Evolutionary conservation across 2,888 invertebrate species (phyloP).

Genomic region (Erebia aethiops): DNA sequence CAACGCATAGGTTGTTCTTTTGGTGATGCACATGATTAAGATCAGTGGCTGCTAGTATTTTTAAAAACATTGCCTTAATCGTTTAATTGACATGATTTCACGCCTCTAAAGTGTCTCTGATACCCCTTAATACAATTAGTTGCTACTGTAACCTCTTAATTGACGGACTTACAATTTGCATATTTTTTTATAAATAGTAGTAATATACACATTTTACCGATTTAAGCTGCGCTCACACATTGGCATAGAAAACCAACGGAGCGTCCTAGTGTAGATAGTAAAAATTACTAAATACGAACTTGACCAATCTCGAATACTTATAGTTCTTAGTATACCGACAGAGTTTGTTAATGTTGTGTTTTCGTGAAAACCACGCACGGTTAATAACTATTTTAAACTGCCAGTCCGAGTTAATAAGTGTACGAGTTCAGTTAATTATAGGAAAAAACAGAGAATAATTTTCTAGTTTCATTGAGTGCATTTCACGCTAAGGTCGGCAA

Average conservation of each 20-base stretch:
- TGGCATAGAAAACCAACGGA: constrained; percentile 28
- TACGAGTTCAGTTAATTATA: background rate
- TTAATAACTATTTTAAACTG: background rate
- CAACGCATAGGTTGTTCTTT: background rate
- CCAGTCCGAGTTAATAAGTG: background rate
- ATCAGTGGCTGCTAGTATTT: background rate
- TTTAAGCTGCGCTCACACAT: constrained; percentile 17
- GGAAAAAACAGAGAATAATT: constrained; percentile 1
- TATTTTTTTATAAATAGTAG: constrained; percentile 5
- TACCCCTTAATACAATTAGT: constrained; percentile 29
- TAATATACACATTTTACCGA: background rate
- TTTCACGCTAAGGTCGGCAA: background rate
- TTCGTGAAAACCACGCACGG: background rate
- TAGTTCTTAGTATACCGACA: constrained; percentile 4
- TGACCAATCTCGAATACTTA: background rate
- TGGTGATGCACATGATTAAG: background rate
- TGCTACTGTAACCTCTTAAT: constrained; percentile 26
- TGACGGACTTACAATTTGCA: constrained; percentile 20
- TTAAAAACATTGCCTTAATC: constrained; percentile 23
- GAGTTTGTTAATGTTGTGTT: constrained; percentile 14
- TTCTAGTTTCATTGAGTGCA: background rate
- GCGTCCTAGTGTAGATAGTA: constrained; percentile 14
- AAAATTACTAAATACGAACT: constrained; percentile 22
- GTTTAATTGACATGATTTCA: constrained; percentile 43
- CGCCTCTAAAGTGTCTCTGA: constrained; percentile 42